Evolutionary conservation across 2,797 vertebrate species (phyloP).

Genomic region (Synaphobranchus kaupii): DNA sequence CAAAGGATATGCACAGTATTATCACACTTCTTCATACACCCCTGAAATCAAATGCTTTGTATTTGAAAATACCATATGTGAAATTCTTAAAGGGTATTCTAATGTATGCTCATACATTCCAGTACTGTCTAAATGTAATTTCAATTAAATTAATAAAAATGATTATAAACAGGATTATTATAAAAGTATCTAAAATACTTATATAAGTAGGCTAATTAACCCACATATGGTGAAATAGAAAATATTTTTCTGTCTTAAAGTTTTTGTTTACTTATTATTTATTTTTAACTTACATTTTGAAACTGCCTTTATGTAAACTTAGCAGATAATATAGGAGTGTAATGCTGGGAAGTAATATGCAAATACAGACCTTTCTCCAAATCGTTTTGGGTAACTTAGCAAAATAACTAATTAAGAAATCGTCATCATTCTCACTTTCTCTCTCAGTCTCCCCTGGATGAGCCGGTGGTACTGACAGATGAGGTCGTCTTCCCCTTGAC

Average conservation of each 20-base stretch:
- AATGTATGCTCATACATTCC: background rate
- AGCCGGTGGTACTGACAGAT: conserved; percentile 85
- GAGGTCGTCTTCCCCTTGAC: conserved; percentile 93
- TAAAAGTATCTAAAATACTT: background rate
- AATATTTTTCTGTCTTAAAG: background rate
- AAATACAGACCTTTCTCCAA: background rate
- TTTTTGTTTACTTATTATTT: background rate
- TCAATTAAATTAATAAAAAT: background rate
- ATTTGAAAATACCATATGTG: too few relatives aligned
- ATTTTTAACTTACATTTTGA: background rate
- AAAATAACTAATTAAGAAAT: background rate
- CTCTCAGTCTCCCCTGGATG: conserved; percentile 82
- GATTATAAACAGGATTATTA: background rate
- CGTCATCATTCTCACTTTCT: conserved; percentile 2
- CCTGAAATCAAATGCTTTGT: too few relatives aligned
- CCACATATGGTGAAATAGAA: background rate
- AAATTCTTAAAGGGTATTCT: background rate
- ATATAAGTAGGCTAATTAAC: too few relatives aligned
- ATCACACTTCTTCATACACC: background rate
- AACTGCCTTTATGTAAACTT: background rate
- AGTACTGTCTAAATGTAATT: background rate
- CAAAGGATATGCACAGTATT: background rate
- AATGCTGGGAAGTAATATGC: background rate
- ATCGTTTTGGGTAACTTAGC: background rate
- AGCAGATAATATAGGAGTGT: background rate